phyloP scores from a whole-genome alignment of 2,888 invertebrate genomes.

The Coleophora flavipennella region DNA sequence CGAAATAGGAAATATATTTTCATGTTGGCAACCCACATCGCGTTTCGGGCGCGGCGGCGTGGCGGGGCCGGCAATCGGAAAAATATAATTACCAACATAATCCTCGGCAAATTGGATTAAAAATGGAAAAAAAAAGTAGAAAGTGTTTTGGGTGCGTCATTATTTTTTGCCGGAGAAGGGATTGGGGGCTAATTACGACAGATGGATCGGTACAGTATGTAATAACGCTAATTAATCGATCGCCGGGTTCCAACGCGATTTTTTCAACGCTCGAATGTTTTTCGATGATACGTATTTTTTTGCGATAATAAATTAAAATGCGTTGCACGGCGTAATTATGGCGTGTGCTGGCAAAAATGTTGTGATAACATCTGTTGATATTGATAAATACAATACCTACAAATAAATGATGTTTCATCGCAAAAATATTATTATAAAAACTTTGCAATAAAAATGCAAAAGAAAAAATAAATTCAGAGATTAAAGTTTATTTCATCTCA shows the following conservation, averaged over 20 bases:
- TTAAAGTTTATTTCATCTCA: no score
- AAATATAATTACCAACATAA: slow-evolving; percentile 74
- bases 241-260: slow-evolving; percentile 37
- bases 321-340: background rate
- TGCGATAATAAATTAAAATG: background rate
- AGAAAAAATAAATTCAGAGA: no score
- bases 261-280: slow-evolving; percentile 29
- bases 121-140: slow-evolving; percentile 65
- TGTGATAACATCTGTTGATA: no score
- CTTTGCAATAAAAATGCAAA: no score
- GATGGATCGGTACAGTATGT: slow-evolving; percentile 67
- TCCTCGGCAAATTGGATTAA: slow-evolving; percentile 74
- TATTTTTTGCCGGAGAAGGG: slow-evolving; percentile 66
- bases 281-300: slow-evolving; percentile 1
- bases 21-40: slow-evolving; percentile 44
- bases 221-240: slow-evolving; percentile 71
- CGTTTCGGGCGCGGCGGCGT: no score
- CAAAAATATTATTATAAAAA: no score
- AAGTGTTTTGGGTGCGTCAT: slow-evolving; percentile 71
- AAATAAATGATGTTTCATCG: no score
- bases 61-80: slow-evolving; percentile 62
- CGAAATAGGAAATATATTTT: no score
- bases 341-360: no score
- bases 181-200: slow-evolving; percentile 66
- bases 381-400: no score